Percentiles rank a stretch among this genome's conserved stretches.
phyloP scores from a whole-genome alignment of 2,797 vertebrate genomes.

The Halcyon badia region DNA sequence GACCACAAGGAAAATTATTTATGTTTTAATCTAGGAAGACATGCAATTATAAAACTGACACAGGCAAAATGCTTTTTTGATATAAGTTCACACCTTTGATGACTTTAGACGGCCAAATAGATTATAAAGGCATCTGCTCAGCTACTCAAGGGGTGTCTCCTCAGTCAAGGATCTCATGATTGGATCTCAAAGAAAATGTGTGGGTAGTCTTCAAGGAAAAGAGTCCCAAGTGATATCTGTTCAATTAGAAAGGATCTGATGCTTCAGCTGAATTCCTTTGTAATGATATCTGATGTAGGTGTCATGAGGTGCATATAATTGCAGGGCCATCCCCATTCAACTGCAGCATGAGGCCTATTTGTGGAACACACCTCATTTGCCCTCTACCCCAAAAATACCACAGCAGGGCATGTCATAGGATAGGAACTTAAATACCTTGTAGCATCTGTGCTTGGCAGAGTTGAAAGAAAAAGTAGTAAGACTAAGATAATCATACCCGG shows the following conservation, averaged over 20 bases:
- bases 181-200: constrained; percentile 47
- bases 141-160: background rate
- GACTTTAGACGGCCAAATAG: background rate
- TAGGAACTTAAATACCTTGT: background rate
- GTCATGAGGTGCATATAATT: background rate
- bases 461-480: background rate
- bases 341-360: background rate
- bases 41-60: background rate
- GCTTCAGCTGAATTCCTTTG: background rate
- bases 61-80: background rate
- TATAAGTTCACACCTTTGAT: background rate
- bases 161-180: constrained; percentile 12
- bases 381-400: constrained; percentile 41
- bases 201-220: constrained; percentile 49
- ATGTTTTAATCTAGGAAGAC: background rate
- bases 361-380: background rate
- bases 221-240: background rate
- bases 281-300: constrained; percentile 21
- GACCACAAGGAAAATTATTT: background rate
- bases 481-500: background rate
- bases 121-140: constrained; percentile 37
- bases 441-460: background rate
- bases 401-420: background rate
- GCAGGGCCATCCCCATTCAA: background rate
- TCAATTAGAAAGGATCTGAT: constrained; percentile 22